Evolutionary conservation across 1,140 invertebrate species (phyloP).

Genomic region (Trigoniulus corallinus): DNA sequence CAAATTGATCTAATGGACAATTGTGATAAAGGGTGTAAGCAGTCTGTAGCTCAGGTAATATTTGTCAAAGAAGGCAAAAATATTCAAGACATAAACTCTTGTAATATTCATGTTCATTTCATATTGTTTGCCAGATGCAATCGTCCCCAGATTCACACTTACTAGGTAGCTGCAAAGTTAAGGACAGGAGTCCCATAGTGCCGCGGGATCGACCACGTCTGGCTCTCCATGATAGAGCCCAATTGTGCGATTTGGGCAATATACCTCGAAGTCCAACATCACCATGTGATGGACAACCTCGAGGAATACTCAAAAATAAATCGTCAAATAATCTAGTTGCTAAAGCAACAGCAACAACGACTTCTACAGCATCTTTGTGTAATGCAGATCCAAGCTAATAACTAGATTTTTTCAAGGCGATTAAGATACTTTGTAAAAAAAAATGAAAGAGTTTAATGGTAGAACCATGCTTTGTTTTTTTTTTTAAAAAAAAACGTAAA

Average conservation of each 20-base stretch:
- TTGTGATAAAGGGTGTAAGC: constrained; percentile 24
- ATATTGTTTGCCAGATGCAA: not conserved
- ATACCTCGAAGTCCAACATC: not conserved
- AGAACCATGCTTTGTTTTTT: too few species aligned
- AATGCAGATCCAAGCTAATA: too few species aligned
- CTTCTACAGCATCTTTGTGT: too few species aligned
- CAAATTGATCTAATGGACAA: constrained; percentile 34
- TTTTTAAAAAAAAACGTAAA: too few species aligned
- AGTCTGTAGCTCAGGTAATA: constrained; percentile 23
- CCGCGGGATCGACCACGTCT: not conserved
- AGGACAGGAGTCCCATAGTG: not conserved
- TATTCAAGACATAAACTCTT: too few species aligned
- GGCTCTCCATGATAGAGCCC: not conserved
- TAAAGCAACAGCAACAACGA: too few species aligned
- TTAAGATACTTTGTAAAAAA: too few species aligned
- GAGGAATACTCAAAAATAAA: not conserved
- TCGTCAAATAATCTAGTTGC: not conserved
- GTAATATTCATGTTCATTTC: not conserved
- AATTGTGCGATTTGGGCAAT: not conserved
- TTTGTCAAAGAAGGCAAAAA: not conserved
- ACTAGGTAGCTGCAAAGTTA: not conserved
- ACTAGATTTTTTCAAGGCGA: too few species aligned
- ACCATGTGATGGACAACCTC: not conserved
- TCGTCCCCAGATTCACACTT: not conserved
- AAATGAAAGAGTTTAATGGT: too few species aligned